Base-by-base conservation (phyloP, 2,797 vertebrate species). In the Danio jaintianensis region DNA sequence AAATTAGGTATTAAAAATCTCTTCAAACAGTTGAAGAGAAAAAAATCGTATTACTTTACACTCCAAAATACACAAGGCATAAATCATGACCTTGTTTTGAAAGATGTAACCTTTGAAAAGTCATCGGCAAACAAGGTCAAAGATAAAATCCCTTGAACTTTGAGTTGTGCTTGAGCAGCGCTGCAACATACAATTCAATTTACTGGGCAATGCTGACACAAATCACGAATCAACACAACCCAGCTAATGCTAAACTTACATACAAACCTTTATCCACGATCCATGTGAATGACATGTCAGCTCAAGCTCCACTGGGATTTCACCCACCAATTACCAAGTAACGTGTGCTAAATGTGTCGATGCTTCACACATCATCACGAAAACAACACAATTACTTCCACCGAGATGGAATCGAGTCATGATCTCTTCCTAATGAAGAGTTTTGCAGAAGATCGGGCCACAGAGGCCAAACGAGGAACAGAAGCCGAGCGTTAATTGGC, bases 401-500 rank as follows among this genome's bases (percentile, higher is more conserved):
- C 78, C 16, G 36, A 0, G 22, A 64, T 38, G 38, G 5, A 62
- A 79, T 70, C n/a, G 4, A 48, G 66, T 36, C 70, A 81, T 59
- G 48, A 80, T 70, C 62, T 68, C 50, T 59, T 47, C 40, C 40
- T 64, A 83, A 79, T 63, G 38, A 76, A 56, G 11, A 47, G 45
- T 64, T 75, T 40, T 68, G 52, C 75, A 63, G 13, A 55, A 58
- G 47, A 81, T 10, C 36, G 7, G 61, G 62, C 16, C 58, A 75
- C 38, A 59, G 77, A 53, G 58, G 58, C 73, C 50, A 74, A 47
- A 13, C 6, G 16, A 2, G 36, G 67, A 81, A 58, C 18, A 69
- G 63, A 53, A 73, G 72, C 48, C 11, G 47, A 50, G 47, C 6
- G 48, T 63, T 80, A 80, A 20, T 81, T 73, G 77, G 40, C 85